phyloP scores from a whole-genome alignment of 2,797 vertebrate species.

The Darevskia nairensis region DNA sequence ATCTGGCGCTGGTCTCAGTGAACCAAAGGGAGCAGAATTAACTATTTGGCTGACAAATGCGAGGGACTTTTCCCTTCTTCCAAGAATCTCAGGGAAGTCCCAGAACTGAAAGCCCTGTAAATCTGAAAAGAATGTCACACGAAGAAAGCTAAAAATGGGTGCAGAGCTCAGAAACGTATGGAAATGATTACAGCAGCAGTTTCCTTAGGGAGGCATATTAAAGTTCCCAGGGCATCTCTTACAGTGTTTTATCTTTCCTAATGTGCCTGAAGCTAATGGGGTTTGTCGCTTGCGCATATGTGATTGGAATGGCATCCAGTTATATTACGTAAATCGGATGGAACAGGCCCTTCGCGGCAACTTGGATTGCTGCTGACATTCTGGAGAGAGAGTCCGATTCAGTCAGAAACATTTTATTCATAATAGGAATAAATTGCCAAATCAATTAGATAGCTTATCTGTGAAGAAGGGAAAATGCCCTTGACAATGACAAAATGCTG shows the following conservation, averaged over 20 bases:
- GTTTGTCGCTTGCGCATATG: no score
- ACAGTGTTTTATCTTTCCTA: slow-evolving; percentile 35
- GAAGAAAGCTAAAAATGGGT: slow-evolving; percentile 26
- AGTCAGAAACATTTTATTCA: background rate
- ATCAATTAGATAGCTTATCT: background rate
- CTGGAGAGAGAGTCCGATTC: background rate
- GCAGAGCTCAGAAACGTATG: background rate
- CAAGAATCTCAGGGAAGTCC: slow-evolving; percentile 12
- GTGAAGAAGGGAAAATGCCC: background rate
- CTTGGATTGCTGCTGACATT: background rate
- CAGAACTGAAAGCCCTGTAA: background rate
- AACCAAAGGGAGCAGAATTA: background rate
- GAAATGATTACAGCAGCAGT: background rate
- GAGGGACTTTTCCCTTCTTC: background rate
- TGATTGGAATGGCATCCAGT: background rate
- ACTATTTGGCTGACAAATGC: background rate
- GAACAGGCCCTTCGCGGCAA: background rate
- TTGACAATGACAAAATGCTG: background rate
- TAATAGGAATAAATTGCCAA: background rate
- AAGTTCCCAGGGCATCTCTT: background rate
- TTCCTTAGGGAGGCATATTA: slow-evolving; percentile 25
- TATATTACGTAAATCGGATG: background rate
- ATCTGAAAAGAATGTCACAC: slow-evolving; percentile 13
- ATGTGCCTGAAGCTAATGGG: slow-evolving; percentile 24
- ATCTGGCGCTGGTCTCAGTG: slow-evolving; percentile 2